Evolutionary conservation across 2,888 invertebrate genomes (phyloP).

Genomic region (Thecophora atra): DNA sequence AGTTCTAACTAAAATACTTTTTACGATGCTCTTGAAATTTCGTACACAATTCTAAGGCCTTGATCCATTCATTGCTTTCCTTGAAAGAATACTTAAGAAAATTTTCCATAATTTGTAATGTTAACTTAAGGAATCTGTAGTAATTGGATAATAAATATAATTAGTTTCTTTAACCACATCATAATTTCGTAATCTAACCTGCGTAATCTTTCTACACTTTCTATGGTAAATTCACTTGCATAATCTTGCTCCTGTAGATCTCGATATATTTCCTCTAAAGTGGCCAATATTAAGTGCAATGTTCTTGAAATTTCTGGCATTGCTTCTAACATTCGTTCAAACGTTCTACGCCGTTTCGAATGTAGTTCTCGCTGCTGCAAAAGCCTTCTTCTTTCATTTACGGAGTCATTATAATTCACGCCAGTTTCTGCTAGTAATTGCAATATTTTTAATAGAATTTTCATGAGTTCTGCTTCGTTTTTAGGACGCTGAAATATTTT

Average conservation of each 20-base stretch:
- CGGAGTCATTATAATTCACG: conserved; percentile 49
- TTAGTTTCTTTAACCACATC: conserved; percentile 8
- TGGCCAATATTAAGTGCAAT: conserved; percentile 38
- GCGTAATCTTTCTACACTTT: neutral
- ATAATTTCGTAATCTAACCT: conserved; percentile 1
- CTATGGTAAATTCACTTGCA: neutral
- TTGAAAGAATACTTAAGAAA: conserved; percentile 49
- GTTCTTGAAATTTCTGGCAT: conserved; percentile 46
- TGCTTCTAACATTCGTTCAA: conserved; percentile 47
- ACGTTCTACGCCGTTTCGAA: conserved; percentile 53
- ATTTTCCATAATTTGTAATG: conserved; percentile 51
- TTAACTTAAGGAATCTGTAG: conserved; percentile 52
- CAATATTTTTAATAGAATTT: conserved; percentile 49
- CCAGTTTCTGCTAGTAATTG: conserved; percentile 46
- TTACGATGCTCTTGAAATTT: conserved; percentile 43
- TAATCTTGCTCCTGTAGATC: conserved; percentile 38
- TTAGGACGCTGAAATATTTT: conserved; percentile 52
- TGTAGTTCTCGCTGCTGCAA: conserved; percentile 49
- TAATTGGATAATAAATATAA: too few relatives aligned
- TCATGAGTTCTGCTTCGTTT: conserved; percentile 53
- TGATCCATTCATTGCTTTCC: conserved; percentile 55
- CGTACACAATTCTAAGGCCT: conserved; percentile 47
- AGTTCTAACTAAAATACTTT: neutral
- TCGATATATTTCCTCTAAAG: conserved; percentile 37
- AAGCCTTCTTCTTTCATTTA: conserved; percentile 47